These are phyloP conservation scores for Apistogramma diplotaenia DNA, from an alignment of 2,113 vertebrate genomes.

Conservation along the genomic window DNA sequence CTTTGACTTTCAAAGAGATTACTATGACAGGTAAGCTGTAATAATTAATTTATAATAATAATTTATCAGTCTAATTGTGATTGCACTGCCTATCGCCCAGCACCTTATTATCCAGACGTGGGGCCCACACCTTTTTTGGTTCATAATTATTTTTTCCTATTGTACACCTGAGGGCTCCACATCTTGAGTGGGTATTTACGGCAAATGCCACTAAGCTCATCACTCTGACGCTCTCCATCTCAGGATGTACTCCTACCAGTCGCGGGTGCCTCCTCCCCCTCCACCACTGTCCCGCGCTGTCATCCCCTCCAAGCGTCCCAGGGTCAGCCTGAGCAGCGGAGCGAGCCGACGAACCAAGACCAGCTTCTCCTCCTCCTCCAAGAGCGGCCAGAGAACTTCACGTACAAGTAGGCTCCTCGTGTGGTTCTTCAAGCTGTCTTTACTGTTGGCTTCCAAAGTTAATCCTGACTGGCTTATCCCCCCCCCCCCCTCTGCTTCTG, in stretches of 20 bases:
- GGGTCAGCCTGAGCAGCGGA: constrained; percentile 83
- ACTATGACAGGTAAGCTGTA: constrained; percentile 85
- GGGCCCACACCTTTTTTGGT: too few relatives aligned
- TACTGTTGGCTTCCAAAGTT: too few relatives aligned
- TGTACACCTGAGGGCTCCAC: too few relatives aligned
- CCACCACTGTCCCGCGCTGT: constrained; percentile 83
- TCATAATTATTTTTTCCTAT: too few relatives aligned
- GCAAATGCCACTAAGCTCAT: background rate
- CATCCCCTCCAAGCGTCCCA: constrained; percentile 84
- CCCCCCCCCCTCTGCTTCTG: background rate
- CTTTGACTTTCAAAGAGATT: constrained; percentile 89
- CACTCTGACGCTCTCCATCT: background rate
- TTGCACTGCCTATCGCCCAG: fast-evolving
- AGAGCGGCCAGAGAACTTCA: constrained; percentile 82
- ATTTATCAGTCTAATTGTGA: background rate
- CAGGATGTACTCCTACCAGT: constrained; percentile 86
- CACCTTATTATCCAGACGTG: background rate
- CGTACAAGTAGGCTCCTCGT: constrained; percentile 69
- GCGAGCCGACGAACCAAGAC: constrained; percentile 83
- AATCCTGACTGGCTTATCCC: background rate
- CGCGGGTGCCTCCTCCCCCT: constrained; percentile 79
- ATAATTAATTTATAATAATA: too few relatives aligned
- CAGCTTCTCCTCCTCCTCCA: constrained; percentile 86
- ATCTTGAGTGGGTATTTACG: too few relatives aligned
- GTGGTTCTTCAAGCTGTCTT: background rate